These are phyloP conservation scores for Heterodera schachtii DNA, from an alignment of 1,140 invertebrate genomes.

Conservation along the genomic window DNA sequence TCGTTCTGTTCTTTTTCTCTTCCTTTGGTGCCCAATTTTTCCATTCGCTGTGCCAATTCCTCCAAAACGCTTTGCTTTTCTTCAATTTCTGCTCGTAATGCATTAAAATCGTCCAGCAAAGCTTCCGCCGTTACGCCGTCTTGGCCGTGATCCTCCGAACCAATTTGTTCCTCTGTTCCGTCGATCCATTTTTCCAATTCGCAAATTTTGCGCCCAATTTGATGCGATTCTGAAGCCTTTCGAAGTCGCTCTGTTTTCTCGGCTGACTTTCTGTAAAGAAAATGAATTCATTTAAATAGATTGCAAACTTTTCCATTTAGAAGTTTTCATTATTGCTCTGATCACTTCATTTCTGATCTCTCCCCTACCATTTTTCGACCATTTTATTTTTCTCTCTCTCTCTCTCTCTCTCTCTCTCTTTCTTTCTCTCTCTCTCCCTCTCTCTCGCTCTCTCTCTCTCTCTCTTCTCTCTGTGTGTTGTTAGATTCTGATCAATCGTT, in stretches of 20 bases:
- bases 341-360: background rate
- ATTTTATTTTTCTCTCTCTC: background rate
- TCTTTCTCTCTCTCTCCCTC: background rate
- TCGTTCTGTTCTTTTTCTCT: constrained; percentile 76
- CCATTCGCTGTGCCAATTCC: constrained; percentile 67
- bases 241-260: constrained; percentile 55
- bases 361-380: background rate
- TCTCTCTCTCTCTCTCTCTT: background rate
- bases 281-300: background rate
- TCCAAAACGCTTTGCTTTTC: constrained; percentile 46
- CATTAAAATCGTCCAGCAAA: constrained; percentile 72
- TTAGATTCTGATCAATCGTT: background rate
- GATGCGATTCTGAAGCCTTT: constrained; percentile 72
- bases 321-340: background rate
- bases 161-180: constrained; percentile 79
- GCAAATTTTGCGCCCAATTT: constrained; percentile 82
- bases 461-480: too few species aligned
- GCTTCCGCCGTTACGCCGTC: constrained; percentile 81
- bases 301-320: too few species aligned
- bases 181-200: constrained; percentile 88
- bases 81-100: constrained; percentile 50
- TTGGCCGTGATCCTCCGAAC: constrained; percentile 79
- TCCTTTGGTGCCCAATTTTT: constrained; percentile 69
- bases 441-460: too few species aligned
- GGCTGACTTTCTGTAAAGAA: constrained; percentile 44